Conservation (phyloP, 2,888 invertebrate species). For the Chloromyia formosa region DNA sequence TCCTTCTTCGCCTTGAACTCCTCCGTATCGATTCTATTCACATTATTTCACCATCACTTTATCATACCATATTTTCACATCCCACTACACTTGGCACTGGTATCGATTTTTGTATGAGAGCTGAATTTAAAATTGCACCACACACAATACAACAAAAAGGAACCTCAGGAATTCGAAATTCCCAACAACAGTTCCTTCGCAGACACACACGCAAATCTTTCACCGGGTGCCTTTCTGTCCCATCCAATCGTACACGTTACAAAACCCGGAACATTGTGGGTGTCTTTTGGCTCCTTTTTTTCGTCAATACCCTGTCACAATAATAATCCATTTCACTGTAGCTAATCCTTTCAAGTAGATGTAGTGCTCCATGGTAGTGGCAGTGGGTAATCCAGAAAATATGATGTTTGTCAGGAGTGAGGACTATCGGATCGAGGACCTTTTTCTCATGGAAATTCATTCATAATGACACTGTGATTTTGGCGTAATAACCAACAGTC, state of each 20-base stretch:
- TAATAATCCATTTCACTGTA: background rate
- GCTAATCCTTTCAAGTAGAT: background rate
- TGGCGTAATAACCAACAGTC: too few relatives aligned
- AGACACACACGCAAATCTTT: too few relatives aligned
- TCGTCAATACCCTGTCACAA: background rate
- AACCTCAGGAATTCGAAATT: too few relatives aligned
- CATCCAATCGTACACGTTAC: too few relatives aligned
- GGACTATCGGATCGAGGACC: too few relatives aligned
- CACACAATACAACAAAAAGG: background rate
- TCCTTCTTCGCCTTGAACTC: conserved; percentile 24
- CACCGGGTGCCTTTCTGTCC: too few relatives aligned
- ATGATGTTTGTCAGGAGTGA: too few relatives aligned
- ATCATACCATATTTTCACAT: conserved; percentile 4
- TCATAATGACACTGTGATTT: too few relatives aligned
- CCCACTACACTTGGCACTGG: conserved; percentile 1
- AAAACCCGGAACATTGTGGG: too few relatives aligned
- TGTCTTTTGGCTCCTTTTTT: too few relatives aligned
- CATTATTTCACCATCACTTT: conserved; percentile 17
- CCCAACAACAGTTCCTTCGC: too few relatives aligned
- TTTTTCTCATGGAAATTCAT: too few relatives aligned
- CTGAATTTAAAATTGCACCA: conserved; percentile 13
- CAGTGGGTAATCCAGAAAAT: background rate
- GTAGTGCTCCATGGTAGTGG: conserved; percentile 12
- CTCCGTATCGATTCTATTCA: conserved; percentile 23
- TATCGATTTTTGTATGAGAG: conserved; percentile 3